Conservation (phyloP, 2,888 invertebrate species). For the Aromia moschata region DNA sequence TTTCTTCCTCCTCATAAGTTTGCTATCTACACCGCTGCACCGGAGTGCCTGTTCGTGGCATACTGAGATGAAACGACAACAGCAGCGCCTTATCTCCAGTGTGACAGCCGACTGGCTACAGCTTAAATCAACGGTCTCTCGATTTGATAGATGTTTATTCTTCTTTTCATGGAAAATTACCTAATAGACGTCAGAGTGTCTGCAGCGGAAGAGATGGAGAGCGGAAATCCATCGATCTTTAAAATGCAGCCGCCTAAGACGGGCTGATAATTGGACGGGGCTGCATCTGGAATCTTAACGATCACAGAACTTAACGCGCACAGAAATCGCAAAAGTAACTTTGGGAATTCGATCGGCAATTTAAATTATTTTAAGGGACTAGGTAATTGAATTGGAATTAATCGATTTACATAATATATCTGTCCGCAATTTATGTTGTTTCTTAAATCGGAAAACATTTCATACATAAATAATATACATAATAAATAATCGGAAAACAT, state of each 20-base stretch:
- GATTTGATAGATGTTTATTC: slow-evolving; percentile 33
- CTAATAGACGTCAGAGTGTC: slow-evolving; percentile 6
- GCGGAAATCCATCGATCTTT: background rate
- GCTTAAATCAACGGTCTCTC: slow-evolving; percentile 24
- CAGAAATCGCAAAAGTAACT: no score
- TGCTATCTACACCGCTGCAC: slow-evolving; percentile 8
- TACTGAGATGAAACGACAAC: slow-evolving; percentile 30
- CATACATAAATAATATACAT: no score
- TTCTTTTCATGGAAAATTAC: slow-evolving; percentile 24
- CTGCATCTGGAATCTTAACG: background rate
- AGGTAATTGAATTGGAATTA: no score
- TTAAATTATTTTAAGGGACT: no score
- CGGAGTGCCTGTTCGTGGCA: slow-evolving; percentile 18
- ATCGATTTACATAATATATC: no score
- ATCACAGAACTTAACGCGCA: no score
- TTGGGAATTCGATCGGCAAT: no score
- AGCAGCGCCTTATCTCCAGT: slow-evolving; percentile 24
- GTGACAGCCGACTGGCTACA: slow-evolving; percentile 30
- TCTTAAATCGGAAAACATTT: no score
- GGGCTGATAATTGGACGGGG: background rate
- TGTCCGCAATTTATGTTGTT: no score
- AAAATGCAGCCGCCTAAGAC: background rate
- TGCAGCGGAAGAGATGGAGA: slow-evolving; percentile 1
- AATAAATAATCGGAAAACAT: no score
- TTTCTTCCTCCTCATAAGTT: slow-evolving; percentile 1